Evolutionary conservation across 2,113 vertebrate species (phyloP).

Genomic region (Turnix velox): DNA sequence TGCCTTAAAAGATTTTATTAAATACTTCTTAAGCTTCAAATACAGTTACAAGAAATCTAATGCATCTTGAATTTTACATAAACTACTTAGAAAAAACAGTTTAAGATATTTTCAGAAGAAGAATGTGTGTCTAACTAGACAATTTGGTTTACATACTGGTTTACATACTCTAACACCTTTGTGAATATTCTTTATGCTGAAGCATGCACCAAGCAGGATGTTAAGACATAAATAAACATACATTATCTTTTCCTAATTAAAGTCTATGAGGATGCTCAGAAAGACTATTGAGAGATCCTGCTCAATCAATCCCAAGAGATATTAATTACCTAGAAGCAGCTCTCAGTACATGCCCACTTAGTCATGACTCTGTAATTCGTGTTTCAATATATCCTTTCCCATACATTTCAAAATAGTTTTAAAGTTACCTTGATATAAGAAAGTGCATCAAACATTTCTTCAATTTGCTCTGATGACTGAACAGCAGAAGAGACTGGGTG

Average conservation of each 20-base stretch:
- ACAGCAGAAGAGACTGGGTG: conserved; percentile 85
- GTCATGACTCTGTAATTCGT: not conserved
- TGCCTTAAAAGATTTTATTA: not conserved
- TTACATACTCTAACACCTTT: not conserved
- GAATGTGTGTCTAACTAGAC: not conserved
- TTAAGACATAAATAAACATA: not conserved
- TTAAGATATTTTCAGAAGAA: not conserved
- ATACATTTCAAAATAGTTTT: not conserved
- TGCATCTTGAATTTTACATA: not conserved
- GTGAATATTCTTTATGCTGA: not conserved
- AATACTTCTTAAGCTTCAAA: not conserved
- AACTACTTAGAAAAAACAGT: not conserved
- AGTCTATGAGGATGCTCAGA: not conserved
- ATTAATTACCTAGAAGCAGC: not conserved
- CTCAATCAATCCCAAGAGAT: no score
- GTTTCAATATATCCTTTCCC: not conserved
- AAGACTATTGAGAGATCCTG: not conserved
- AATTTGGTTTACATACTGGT: not conserved
- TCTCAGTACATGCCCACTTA: not conserved
- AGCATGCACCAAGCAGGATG: not conserved
- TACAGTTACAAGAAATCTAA: not conserved
- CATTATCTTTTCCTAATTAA: not conserved
- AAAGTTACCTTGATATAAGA: conserved; percentile 90
- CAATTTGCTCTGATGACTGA: conserved; percentile 84
- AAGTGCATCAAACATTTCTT: conserved; percentile 94